Base-by-base conservation (phyloP, 1,140 invertebrate species). In the Drosophila ercepeae region DNA sequence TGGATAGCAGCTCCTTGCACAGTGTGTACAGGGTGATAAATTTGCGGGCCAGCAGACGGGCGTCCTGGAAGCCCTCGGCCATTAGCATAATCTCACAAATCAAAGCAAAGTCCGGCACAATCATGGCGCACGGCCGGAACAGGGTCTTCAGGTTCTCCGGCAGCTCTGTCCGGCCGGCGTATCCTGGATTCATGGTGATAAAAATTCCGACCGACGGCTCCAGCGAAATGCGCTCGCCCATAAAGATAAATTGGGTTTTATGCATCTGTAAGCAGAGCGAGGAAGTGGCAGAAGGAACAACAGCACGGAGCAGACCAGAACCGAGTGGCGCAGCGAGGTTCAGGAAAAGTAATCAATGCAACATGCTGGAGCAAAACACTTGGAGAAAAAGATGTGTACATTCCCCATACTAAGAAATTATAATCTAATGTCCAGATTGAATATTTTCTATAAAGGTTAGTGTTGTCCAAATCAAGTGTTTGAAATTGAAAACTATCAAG, bases 141-240 rank as follows among this genome's bases (percentile, higher is more conserved):
- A 83, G 81, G 64, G 79, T 89, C 75, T 89, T 89, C 63, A 91
- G 74, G 71, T 90, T 89, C 49, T 91, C 86, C 29, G 86, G 89
- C 50, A 89, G 68, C 68, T 91, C 90, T 23, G 90, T 90, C 36
- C 88, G 86, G 45, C 93, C 97, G 11, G 96, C 97, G 89, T 98
- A 98, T 51, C 97, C 96, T 1, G 97, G 97, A 92, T 98, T 98
- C 97, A 98, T 98, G 1, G 97, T 98, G 74, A 98, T 98, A 86
- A 97, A 98, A 11, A 97, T 95, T 63, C 96, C 97, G 79, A 96
- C 97, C 25, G 95, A 94, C 1, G 95, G 93, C 91, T 97, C 96
- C 39, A 98, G 91, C 4, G 91, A 93, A 14, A 98, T 92, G 90
- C 96, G 95, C 18, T 95, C 96, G 4, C 97, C 97, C 93, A 98